Conservation (phyloP, 2,888 invertebrate genomes). For the Chloromyia formosa region DNA sequence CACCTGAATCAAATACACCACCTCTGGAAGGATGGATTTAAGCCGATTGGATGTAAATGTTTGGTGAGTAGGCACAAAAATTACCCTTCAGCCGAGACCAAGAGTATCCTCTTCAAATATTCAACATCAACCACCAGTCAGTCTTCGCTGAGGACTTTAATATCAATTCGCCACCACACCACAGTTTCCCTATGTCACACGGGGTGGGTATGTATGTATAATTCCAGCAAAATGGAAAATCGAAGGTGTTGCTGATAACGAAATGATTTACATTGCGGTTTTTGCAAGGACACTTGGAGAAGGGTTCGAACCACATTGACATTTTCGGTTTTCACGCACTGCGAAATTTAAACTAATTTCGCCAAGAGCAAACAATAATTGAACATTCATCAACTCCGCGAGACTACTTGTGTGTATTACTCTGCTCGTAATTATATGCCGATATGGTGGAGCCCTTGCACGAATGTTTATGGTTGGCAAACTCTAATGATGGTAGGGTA, state of each 20-base stretch:
- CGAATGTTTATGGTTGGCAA: no score
- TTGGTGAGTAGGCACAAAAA: no score
- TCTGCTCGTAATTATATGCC: no score
- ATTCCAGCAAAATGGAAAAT: slow-evolving; percentile 15
- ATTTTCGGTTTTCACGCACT: background rate
- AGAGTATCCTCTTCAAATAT: background rate
- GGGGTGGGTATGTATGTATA: background rate
- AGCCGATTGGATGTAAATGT: no score
- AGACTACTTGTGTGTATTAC: background rate
- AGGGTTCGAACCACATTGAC: background rate
- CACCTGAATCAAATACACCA: no score
- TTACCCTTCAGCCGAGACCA: no score
- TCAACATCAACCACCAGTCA: background rate
- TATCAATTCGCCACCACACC: background rate
- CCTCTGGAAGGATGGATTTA: no score
- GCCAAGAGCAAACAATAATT: background rate
- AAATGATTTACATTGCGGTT: slow-evolving; percentile 15
- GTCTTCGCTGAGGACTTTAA: background rate
- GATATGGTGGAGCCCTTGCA: no score
- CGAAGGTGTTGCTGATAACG: slow-evolving; percentile 21
- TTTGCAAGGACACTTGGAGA: background rate
- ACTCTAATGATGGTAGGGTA: no score
- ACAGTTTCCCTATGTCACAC: background rate
- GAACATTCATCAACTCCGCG: background rate
- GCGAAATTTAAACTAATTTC: slow-evolving; percentile 1